Percentiles rank a stretch among this genome's conserved stretches.
Evolutionary conservation across 1,140 invertebrate genomes (phyloP).

Genomic region (Aphelinus atriplicis): DNA sequence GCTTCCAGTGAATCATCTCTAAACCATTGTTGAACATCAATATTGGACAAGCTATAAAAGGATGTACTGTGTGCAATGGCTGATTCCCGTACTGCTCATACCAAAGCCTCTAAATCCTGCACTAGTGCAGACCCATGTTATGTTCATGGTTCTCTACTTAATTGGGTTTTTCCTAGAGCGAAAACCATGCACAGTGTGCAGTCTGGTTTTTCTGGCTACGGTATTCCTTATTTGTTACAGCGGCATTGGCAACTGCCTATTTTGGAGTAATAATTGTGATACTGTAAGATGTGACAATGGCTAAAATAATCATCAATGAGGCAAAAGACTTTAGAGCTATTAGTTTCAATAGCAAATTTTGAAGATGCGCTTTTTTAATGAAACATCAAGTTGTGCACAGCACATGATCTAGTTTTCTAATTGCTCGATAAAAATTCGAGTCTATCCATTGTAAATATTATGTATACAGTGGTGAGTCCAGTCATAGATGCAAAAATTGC

Average conservation of each 20-base stretch:
- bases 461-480: conserved; percentile 32
- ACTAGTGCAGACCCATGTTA: conserved; percentile 92
- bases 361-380: conserved; percentile 22
- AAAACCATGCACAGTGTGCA: conserved; percentile 97
- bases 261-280: conserved; percentile 86
- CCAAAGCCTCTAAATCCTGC: conserved; percentile 97
- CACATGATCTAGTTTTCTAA: conserved; percentile 33
- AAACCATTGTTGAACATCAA: conserved; percentile 2
- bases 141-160: conserved; percentile 95
- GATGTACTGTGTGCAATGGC: conserved; percentile 99
- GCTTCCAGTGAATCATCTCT: neutral
- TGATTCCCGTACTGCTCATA: conserved; percentile 95
- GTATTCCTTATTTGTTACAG: conserved; percentile 95
- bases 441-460: conserved; percentile 41
- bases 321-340: conserved; percentile 24
- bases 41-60: conserved; percentile 38
- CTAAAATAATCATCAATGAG: conserved; percentile 42
- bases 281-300: conserved; percentile 77
- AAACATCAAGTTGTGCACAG: conserved; percentile 12
- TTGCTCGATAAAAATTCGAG: conserved; percentile 24
- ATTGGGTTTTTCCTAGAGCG: conserved; percentile 94
- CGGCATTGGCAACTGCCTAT: conserved; percentile 92
- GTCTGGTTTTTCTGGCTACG: conserved; percentile 89
- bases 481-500: conserved; percentile 26
- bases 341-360: conserved; percentile 30